Percentiles rank a stretch among this genome's conserved stretches.
Evolutionary conservation across 2,888 invertebrate genomes (phyloP).

Genomic region (Pammene aurita): DNA sequence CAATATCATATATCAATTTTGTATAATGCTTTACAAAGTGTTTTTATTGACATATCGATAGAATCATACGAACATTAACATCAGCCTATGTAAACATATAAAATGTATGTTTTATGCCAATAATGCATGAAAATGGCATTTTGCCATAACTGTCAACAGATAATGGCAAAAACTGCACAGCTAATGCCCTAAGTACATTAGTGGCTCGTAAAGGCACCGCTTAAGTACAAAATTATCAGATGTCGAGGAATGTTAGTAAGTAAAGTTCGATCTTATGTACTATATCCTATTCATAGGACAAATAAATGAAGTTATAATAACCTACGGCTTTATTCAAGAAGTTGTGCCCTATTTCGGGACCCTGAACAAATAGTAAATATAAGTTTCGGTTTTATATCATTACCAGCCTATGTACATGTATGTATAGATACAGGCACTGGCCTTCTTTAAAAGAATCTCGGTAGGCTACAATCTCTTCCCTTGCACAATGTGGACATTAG

Average conservation of each 20-base stretch:
- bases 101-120: slow-evolving; percentile 17
- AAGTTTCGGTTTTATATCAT: no score
- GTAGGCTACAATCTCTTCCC: no score
- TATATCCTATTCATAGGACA: not conserved
- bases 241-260: slow-evolving; percentile 14
- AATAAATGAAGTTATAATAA: no score
- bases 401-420: no score
- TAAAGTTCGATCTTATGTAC: not conserved
- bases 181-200: slow-evolving; percentile 38
- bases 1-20: no score
- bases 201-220: slow-evolving; percentile 9
- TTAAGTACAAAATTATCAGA: slow-evolving; percentile 24
- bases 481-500: no score
- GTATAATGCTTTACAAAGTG: not conserved
- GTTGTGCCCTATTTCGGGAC: no score
- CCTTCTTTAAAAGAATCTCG: no score
- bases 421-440: no score
- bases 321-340: no score
- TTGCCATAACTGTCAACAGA: slow-evolving; percentile 21
- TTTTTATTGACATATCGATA: slow-evolving; percentile 2
- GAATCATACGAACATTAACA: slow-evolving; percentile 10
- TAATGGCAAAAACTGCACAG: slow-evolving; percentile 26
- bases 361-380: no score
- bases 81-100: slow-evolving; percentile 25
- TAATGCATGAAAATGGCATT: slow-evolving; percentile 12